Evolutionary conservation across 2,888 invertebrate genomes (phyloP), one percentile per base, ranked within the genome.

Genomic region (Aricia artaxerxes): DNA sequence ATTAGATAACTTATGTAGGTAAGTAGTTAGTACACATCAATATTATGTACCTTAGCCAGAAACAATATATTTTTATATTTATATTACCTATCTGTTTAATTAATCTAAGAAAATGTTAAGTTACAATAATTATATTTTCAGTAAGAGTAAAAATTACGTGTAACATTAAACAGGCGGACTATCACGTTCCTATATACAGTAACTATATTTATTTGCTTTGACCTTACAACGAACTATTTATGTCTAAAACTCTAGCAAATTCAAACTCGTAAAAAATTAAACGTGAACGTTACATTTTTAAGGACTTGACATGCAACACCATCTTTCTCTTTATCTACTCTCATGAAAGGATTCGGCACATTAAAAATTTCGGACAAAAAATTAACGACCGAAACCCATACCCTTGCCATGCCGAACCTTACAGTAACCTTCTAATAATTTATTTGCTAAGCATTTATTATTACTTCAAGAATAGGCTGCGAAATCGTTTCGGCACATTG

Each of bases 381-480:
- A 69, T 69, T 69, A 69, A 69, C 35, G 69, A 31, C 69, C 69
- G 69, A 69, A 69, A 69, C 69, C 69, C 69, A 38, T 69, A 69
- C 69, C 35, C 64, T 69, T 69, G 35, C 64, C 64, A 31, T 69
- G 11, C 64, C 64, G 64, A 69, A 69, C 64, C 64, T 31, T 64
- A 35, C 69, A 69, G 35, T 38, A 73, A 44, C 75, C 53, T 53
- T 76, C 35, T 53, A 53, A 53, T 76, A 76, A 76, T 76, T 76
- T 57, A 76, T 76, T 76, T 76, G 76, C 53, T 57, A 49, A 75
- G 49, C 75, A 13, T 76, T 75, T 75, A 75, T 75, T 44, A 75
- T 75, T 76, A 35, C 35, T 53, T 49, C 75, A 75, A 53, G 76
- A 76, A 76, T 57, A 53, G 53, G 53, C 75, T 44, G 75, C 44